A percentile compares a stretch with the other conserved stretches of the same genome.
Evolutionary conservation across 1,140 invertebrate species (phyloP).

Genomic region (Sipha flava): DNA sequence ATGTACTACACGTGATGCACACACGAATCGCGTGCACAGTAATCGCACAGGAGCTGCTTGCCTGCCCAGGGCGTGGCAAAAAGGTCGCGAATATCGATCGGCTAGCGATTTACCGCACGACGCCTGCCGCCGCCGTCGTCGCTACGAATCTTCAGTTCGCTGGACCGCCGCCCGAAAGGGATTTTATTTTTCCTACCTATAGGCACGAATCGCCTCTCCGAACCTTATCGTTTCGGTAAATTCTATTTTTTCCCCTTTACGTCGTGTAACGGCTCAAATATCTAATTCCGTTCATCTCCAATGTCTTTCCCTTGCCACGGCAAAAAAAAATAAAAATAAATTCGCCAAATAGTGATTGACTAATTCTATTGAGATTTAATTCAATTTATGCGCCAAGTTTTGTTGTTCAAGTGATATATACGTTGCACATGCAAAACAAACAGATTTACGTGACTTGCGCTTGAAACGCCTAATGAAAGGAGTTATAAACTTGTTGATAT

Average conservation of each 20-base stretch:
- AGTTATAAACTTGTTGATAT: slow-evolving; percentile 6
- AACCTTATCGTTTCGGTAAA: too few species aligned
- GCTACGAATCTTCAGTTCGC: background rate
- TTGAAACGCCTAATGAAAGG: background rate
- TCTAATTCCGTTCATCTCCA: too few species aligned
- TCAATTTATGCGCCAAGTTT: background rate
- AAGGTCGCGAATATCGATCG: slow-evolving; percentile 28
- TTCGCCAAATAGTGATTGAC: too few species aligned
- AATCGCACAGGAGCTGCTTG: background rate
- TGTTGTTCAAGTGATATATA: background rate
- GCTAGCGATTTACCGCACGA: slow-evolving; percentile 11
- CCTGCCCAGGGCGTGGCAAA: slow-evolving; percentile 18
- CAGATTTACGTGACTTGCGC: background rate
- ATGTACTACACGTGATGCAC: background rate
- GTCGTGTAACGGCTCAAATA: too few species aligned
- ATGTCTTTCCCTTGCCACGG: too few species aligned
- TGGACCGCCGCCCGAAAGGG: background rate
- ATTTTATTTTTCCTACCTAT: background rate
- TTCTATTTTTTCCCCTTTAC: too few species aligned
- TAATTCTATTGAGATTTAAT: too few species aligned
- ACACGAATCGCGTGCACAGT: background rate
- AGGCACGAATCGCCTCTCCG: too few species aligned
- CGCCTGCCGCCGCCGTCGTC: background rate
- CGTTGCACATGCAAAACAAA: background rate
- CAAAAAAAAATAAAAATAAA: too few species aligned